A percentile compares a stretch with the other conserved stretches of the same genome.
These are phyloP conservation scores for Rhodophaea formosa DNA, from an alignment of 2,888 invertebrate genomes.

Conservation along the genomic window DNA sequence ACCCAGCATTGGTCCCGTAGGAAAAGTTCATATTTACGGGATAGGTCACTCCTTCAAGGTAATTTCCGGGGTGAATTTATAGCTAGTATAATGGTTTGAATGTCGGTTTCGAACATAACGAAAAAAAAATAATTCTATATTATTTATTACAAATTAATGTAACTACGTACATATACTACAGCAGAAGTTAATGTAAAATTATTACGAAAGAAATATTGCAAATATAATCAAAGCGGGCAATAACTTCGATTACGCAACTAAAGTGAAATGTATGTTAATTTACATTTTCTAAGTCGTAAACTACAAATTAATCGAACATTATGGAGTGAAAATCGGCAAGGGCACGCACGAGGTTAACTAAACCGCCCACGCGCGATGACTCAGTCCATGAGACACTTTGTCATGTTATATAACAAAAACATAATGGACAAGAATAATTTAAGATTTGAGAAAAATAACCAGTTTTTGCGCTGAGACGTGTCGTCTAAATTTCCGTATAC, in stretches of 20 bases:
- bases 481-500: neutral
- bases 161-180: too few species aligned
- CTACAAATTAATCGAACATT: neutral
- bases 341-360: slow-evolving; percentile 2
- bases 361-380: neutral
- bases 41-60: too few species aligned
- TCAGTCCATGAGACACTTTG: slow-evolving; percentile 2
- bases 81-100: too few species aligned
- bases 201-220: neutral
- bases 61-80: too few species aligned
- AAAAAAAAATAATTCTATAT: too few species aligned
- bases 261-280: neutral
- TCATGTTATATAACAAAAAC: slow-evolving; percentile 3
- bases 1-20: too few species aligned
- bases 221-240: neutral
- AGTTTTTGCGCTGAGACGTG: neutral
- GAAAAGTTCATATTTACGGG: too few species aligned
- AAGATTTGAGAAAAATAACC: neutral
- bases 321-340: slow-evolving; percentile 9
- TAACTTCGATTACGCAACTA: neutral
- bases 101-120: too few species aligned
- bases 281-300: slow-evolving; percentile 8
- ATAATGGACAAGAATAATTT: neutral
- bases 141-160: too few species aligned
- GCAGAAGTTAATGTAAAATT: too few species aligned